These are phyloP conservation scores for Caenorhabditis sinica DNA, from an alignment of 2,888 invertebrate genomes.

Conservation along the genomic window DNA sequence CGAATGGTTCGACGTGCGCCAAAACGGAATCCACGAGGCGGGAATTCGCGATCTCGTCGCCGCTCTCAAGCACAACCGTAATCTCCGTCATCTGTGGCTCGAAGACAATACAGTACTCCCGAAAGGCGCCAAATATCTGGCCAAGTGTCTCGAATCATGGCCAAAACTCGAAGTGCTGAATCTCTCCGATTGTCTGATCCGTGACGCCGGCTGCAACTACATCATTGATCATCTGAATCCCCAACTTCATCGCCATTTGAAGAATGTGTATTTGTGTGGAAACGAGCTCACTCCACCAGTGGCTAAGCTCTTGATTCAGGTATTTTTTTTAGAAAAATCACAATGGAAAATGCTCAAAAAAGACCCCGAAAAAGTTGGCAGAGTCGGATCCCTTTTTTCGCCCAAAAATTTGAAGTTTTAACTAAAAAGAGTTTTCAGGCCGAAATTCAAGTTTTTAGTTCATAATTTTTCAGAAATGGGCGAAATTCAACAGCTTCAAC, in stretches of 20 bases:
- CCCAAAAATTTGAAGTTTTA: too few species aligned
- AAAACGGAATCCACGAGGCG: slow-evolving; percentile 84
- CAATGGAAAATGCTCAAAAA: too few species aligned
- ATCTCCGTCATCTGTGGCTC: slow-evolving; percentile 90
- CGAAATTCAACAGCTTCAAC: slow-evolving; percentile 50
- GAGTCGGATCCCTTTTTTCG: too few species aligned
- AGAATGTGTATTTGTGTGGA: slow-evolving; percentile 69
- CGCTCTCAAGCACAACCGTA: slow-evolving; percentile 87
- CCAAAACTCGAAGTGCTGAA: slow-evolving; percentile 86
- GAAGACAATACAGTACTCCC: slow-evolving; percentile 94
- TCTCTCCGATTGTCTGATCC: slow-evolving; percentile 86
- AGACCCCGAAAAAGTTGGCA: too few species aligned
- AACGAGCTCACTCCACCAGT: slow-evolving; percentile 66
- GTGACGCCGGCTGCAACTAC: slow-evolving; percentile 87
- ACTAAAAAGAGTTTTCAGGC: too few species aligned
- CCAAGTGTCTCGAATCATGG: slow-evolving; percentile 88
- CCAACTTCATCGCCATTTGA: slow-evolving; percentile 63
- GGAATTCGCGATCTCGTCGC: slow-evolving; percentile 91
- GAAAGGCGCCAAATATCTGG: slow-evolving; percentile 90
- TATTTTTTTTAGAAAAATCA: too few species aligned
- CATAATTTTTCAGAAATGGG: slow-evolving; percentile 41
- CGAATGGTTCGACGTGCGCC: slow-evolving; percentile 46
- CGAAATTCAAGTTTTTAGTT: too few species aligned
- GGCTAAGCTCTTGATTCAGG: slow-evolving; percentile 54
- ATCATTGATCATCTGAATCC: slow-evolving; percentile 88